Evolutionary conservation across 2,113 vertebrate genomes (phyloP), one percentile per base, ranked within the genome.

Genomic region (Perca schrenkii): DNA sequence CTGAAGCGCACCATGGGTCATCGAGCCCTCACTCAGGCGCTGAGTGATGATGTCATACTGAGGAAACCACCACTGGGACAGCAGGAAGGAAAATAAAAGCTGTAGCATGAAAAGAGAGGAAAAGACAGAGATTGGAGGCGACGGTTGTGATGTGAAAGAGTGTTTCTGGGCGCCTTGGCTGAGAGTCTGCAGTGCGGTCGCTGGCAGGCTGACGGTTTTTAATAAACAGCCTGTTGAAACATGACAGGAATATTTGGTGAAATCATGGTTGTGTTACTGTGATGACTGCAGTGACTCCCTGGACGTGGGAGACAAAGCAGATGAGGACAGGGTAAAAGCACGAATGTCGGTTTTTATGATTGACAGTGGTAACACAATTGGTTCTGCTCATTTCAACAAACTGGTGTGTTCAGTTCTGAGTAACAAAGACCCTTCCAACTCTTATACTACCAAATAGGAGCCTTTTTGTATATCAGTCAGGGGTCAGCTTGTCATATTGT

Each of bases 231-330:
- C 82, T 87, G 85, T 84, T 92, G 88, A 91, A 94, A 93, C 89
- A 93, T 92, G 90, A 94, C 92, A 91, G 89, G 82, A 86, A 88
- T 93, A 93, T 92, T 93, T 84, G 86, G 86, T 83, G 85, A 89
- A 94, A 92, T 91, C 89, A 89, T 81, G 73, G 74, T 67, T 91
- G 85, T 77, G 91, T 93, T 85, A 87, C 79, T 77, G 36, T 86
- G 88, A 93, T 79, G 90, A 78, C 82, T 89, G 75, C 74, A 84
- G 22, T 50, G 78, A 91, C 85, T 83, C 71, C 40, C 40, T 28
- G 47, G 65, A 86, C 40, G 25, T 57, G 60, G 64, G 76, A 89
- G 82, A 83, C 64, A 62, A 77, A 79, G 60, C 69, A 31, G 73
- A 83, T 82, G 47, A 78, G 71, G 56, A 72, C 34, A 46, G 40